phyloP scores from a whole-genome alignment of 2,113 vertebrate genomes.

The Paraplagusia blochii region DNA sequence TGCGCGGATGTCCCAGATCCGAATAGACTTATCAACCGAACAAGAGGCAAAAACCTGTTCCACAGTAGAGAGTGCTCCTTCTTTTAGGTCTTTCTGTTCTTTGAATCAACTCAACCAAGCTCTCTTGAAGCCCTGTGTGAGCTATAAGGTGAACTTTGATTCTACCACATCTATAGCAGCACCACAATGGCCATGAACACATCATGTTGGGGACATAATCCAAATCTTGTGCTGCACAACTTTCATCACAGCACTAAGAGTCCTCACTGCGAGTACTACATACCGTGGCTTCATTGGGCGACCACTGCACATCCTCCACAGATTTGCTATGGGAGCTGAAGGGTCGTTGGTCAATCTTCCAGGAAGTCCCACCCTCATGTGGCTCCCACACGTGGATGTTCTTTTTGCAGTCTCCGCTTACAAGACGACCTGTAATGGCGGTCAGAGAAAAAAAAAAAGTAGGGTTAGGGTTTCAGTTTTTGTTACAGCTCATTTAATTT shows the following conservation, averaged over 20 bases:
- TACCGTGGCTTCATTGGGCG: slow-evolving; percentile 89
- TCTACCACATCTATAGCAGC: too few species aligned
- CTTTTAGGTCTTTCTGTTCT: background rate
- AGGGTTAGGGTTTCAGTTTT: too few species aligned
- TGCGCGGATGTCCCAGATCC: slow-evolving; percentile 86
- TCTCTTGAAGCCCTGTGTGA: too few species aligned
- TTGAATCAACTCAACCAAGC: slow-evolving; percentile 2
- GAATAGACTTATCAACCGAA: slow-evolving; percentile 84
- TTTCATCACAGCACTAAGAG: too few species aligned
- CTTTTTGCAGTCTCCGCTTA: slow-evolving; percentile 87
- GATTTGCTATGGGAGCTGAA: slow-evolving; percentile 85
- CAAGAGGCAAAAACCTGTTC: slow-evolving; percentile 88
- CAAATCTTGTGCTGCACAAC: too few species aligned
- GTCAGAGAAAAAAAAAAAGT: too few species aligned
- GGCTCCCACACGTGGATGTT: slow-evolving; percentile 92
- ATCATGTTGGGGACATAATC: too few species aligned
- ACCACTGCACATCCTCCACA: slow-evolving; percentile 92
- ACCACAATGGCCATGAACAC: too few species aligned
- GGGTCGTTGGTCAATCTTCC: slow-evolving; percentile 88
- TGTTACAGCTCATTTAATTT: too few species aligned
- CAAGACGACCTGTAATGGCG: slow-evolving; percentile 83
- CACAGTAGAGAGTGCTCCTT: background rate
- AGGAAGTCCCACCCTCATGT: slow-evolving; percentile 77
- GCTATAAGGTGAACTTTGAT: too few species aligned
- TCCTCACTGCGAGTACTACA: slow-evolving; percentile 19